Percentiles rank a stretch among this genome's conserved stretches.
These are phyloP conservation scores for Rhodinocichla rosea DNA, from an alignment of 2,113 vertebrate species.

Conservation along the genomic window DNA sequence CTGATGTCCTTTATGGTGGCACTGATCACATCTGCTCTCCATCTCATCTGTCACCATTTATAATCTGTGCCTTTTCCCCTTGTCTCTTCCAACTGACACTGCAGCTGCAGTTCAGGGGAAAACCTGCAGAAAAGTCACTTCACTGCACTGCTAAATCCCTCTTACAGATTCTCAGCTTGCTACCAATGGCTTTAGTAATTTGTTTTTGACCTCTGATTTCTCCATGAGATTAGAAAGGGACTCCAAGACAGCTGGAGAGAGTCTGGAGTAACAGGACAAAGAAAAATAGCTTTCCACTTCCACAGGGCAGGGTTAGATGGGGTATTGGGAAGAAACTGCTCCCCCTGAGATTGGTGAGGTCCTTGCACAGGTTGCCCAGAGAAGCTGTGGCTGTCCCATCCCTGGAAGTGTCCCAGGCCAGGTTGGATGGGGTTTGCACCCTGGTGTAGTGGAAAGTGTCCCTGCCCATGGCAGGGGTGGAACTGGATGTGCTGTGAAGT, in stretches of 20 bases:
- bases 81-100: not conserved
- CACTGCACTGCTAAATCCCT: not conserved
- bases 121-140: not conserved
- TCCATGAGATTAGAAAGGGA: not conserved
- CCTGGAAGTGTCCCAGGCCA: not conserved
- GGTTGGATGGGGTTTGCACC: not conserved
- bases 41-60: not conserved
- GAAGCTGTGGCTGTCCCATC: not conserved
- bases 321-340: not conserved
- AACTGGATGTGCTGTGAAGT: not conserved
- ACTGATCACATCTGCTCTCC: constrained; percentile 12
- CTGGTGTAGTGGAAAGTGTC: not conserved
- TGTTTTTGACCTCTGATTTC: not conserved
- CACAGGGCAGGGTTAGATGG: not conserved
- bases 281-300: not conserved
- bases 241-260: not conserved
- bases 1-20: not conserved
- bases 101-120: not conserved
- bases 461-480: not conserved
- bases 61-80: not conserved
- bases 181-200: not conserved
- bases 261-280: not conserved
- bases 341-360: not conserved
- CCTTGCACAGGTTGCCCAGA: not conserved
- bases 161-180: not conserved